Evolutionary conservation across 2,888 invertebrate species (phyloP).

Genomic region (Sarcophaga variegata): DNA sequence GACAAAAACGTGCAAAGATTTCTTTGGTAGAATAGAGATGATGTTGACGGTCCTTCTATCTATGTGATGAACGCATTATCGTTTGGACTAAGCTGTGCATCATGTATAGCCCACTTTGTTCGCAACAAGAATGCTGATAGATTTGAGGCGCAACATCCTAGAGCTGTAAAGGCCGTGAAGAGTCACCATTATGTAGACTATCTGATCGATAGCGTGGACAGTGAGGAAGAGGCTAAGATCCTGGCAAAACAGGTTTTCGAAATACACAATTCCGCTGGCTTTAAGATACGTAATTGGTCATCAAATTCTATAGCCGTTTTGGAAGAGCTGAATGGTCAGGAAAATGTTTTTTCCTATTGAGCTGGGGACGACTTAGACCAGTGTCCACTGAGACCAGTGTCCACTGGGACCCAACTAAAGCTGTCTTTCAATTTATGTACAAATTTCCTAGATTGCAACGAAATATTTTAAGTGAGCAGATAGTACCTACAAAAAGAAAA

Average conservation of each 20-base stretch:
- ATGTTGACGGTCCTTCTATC: slow-evolving; percentile 12
- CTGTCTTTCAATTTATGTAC: slow-evolving; percentile 38
- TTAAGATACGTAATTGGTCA: slow-evolving; percentile 26
- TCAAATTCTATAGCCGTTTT: slow-evolving; percentile 37
- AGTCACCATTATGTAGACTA: slow-evolving; percentile 35
- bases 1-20: slow-evolving; percentile 58
- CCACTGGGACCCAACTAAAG: slow-evolving; percentile 38
- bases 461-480: background rate
- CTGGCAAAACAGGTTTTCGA: background rate
- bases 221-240: slow-evolving; percentile 14
- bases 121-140: slow-evolving; percentile 33
- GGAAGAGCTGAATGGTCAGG: background rate
- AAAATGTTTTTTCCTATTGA: background rate
- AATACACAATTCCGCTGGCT: slow-evolving; percentile 39
- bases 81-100: slow-evolving; percentile 56
- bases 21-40: slow-evolving; percentile 58
- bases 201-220: slow-evolving; percentile 34
- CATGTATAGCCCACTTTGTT: slow-evolving; percentile 61
- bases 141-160: background rate
- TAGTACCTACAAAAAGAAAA: slow-evolving; percentile 36
- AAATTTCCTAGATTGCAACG: slow-evolving; percentile 24
- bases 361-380: background rate
- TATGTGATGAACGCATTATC: slow-evolving; percentile 63
- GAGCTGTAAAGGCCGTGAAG: slow-evolving; percentile 19
- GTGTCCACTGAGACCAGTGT: slow-evolving; percentile 35